phyloP scores from a whole-genome alignment of 37 sponge, comb jelly and placozoan genomes.

The Crambe crambe region DNA sequence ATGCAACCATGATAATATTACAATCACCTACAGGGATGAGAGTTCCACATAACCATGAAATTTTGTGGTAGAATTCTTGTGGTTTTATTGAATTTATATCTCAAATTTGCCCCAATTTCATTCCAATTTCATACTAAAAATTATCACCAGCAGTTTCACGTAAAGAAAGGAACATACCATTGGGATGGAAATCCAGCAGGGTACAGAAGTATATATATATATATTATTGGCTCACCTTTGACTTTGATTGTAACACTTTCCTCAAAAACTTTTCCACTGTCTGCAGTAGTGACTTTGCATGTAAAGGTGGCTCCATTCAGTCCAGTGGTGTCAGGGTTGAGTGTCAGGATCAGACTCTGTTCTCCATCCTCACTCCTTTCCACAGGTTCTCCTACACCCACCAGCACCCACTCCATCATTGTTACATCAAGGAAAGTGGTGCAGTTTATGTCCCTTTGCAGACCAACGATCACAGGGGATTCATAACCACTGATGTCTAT shows the following conservation, averaged over 20 bases:
- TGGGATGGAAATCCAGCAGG: too few species aligned
- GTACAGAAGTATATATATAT: too few species aligned
- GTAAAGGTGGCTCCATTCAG: not conserved
- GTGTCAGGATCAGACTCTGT: not conserved
- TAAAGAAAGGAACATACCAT: too few species aligned
- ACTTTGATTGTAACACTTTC: not conserved
- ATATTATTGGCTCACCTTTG: too few species aligned
- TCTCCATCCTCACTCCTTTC: constrained; percentile 5
- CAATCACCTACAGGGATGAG: too few species aligned
- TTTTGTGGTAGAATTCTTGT: too few species aligned
- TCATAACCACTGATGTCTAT: constrained; percentile 1
- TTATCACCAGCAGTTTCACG: too few species aligned
- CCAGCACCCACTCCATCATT: constrained; percentile 19
- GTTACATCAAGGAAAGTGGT: constrained; percentile 1
- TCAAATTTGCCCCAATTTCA: too few species aligned
- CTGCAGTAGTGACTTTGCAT: not conserved
- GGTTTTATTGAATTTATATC: too few species aligned
- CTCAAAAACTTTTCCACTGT: not conserved
- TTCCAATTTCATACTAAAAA: too few species aligned
- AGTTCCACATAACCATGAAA: too few species aligned
- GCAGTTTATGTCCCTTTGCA: constrained; percentile 5
- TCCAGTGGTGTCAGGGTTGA: not conserved
- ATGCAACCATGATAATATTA: too few species aligned
- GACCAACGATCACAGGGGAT: constrained; percentile 4
- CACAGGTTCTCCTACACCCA: constrained; percentile 2